A percentile compares a stretch with the other conserved stretches of the same genome.
These are phyloP conservation scores for Anorthoa munda DNA, from an alignment of 2,888 invertebrate genomes.

Conservation along the genomic window DNA sequence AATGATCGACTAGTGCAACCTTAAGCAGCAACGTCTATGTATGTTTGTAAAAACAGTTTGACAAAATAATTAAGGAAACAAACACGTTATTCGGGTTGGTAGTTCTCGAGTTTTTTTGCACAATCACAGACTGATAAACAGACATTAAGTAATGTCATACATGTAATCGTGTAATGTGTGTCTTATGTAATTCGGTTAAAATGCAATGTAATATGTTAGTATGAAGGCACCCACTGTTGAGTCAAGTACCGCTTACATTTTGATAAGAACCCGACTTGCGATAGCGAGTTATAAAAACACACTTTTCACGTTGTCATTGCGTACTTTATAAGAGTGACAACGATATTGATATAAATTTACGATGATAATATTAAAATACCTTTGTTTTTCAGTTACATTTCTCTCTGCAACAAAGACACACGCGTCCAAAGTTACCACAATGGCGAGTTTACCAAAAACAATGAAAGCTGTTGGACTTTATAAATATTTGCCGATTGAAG, in stretches of 20 bases:
- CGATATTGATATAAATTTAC: conserved; percentile 2
- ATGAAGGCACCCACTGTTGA: neutral
- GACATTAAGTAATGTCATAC: no score
- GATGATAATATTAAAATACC: conserved; percentile 19
- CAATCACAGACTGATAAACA: neutral
- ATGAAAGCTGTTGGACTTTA: conserved; percentile 87
- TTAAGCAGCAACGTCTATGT: no score
- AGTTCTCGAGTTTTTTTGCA: neutral
- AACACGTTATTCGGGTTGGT: no score
- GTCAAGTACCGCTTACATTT: conserved; percentile 11
- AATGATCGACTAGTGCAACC: no score
- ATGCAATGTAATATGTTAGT: conserved; percentile 12
- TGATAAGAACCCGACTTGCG: conserved; percentile 33
- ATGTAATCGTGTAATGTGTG: no score
- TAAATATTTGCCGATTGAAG: conserved; percentile 84
- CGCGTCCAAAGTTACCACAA: conserved; percentile 41
- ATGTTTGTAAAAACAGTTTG: no score
- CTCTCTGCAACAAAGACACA: conserved; percentile 17
- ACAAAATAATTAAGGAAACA: no score
- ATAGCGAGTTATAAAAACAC: neutral
- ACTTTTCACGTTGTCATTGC: conserved; percentile 34
- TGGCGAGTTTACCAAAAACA: conserved; percentile 78
- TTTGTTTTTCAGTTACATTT: conserved; percentile 39
- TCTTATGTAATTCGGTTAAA: neutral
- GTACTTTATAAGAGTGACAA: neutral